Conservation (phyloP, 1,140 invertebrate genomes). For the Dendrolimus punctatus region DNA sequence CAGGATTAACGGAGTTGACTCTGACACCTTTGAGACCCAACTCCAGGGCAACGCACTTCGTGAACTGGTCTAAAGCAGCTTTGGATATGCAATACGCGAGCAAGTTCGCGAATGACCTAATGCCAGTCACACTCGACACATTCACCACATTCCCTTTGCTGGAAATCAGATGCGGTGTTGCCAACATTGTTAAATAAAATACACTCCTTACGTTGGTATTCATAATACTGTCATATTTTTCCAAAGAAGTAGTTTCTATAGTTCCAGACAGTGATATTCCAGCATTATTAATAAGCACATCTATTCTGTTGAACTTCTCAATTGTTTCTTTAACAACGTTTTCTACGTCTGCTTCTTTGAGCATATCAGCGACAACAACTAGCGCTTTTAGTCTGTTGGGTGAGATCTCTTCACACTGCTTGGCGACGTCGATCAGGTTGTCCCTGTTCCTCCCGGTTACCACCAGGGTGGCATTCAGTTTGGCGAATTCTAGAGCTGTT, state of each 20-base stretch:
- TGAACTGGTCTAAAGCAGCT: constrained; percentile 87
- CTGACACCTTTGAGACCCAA: constrained; percentile 80
- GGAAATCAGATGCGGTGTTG: constrained; percentile 80
- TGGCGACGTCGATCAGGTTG: constrained; percentile 65
- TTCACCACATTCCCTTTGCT: constrained; percentile 87
- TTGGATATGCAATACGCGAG: constrained; percentile 87
- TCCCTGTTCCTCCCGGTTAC: constrained; percentile 75
- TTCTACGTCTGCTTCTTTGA: constrained; percentile 76
- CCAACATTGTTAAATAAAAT: constrained; percentile 83
- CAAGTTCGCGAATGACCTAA: constrained; percentile 78
- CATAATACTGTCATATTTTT: constrained; percentile 83
- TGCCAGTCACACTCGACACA: constrained; percentile 85
- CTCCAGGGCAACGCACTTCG: constrained; percentile 80
- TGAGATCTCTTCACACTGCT: constrained; percentile 72
- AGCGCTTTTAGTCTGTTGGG: constrained; percentile 64
- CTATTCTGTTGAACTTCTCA: constrained; percentile 75
- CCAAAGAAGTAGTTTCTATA: constrained; percentile 82
- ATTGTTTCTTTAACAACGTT: constrained; percentile 75
- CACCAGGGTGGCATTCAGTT: constrained; percentile 77
- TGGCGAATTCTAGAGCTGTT: constrained; percentile 84
- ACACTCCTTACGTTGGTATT: constrained; percentile 82
- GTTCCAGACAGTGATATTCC: constrained; percentile 77
- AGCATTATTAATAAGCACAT: constrained; percentile 86
- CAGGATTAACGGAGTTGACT: constrained; percentile 86
- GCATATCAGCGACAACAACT: constrained; percentile 76